Evolutionary conservation across 2,888 invertebrate genomes (phyloP).

Genomic region (Poecilobothrus nobilitatus): DNA sequence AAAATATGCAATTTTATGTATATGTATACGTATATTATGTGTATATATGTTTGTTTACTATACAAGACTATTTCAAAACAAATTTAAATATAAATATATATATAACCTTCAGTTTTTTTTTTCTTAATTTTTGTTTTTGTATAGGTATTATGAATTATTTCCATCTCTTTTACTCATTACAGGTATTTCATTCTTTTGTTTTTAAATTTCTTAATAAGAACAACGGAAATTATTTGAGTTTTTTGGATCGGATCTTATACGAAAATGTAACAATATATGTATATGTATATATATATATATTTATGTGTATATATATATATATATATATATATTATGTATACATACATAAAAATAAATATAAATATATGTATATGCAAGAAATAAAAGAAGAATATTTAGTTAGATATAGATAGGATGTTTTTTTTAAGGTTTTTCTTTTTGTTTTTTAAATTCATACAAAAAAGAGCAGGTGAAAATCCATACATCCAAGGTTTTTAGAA

Average conservation of each 20-base stretch:
- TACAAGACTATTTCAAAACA: too few species aligned
- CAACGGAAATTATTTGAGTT: not conserved
- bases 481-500: not conserved
- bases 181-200: not conserved
- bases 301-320: not conserved
- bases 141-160: too few species aligned
- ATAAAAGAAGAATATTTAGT: too few species aligned
- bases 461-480: constrained; percentile 5
- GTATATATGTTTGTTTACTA: too few species aligned
- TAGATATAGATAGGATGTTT: not conserved
- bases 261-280: not conserved
- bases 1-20: not conserved
- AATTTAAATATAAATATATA: too few species aligned
- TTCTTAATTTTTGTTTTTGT: too few species aligned
- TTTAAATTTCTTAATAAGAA: not conserved
- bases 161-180: not conserved
- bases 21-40: not conserved
- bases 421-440: not conserved
- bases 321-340: too few species aligned
- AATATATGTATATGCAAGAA: too few species aligned
- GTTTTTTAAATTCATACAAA: not conserved
- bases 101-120: too few species aligned
- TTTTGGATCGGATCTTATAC: not conserved
- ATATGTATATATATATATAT: not conserved
- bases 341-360: too few species aligned